A percentile compares a stretch with the other conserved stretches of the same genome.
Conservation (phyloP, 1,140 invertebrate genomes). For the Stenopsyche tienmushanensis region DNA sequence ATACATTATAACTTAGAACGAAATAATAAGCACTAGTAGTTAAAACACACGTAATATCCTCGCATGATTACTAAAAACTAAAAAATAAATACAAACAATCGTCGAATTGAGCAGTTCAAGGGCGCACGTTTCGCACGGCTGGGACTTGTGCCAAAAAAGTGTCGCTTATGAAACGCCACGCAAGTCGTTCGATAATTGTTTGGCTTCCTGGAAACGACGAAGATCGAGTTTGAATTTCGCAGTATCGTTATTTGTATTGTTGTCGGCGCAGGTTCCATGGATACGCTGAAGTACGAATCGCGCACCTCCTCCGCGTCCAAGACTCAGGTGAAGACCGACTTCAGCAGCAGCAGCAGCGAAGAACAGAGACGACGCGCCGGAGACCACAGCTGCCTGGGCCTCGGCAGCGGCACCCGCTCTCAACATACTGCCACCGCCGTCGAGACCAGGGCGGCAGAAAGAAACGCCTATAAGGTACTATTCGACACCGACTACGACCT, state of each 20-base stretch:
- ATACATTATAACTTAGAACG: too few species aligned
- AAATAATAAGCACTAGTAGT: too few species aligned
- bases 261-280: conserved; percentile 48
- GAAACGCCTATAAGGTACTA: conserved; percentile 43
- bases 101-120: too few species aligned
- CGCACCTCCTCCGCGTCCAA: conserved; percentile 75
- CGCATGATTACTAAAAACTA: too few species aligned
- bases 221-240: too few species aligned
- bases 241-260: not conserved
- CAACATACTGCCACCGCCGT: conserved; percentile 68
- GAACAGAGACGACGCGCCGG: conserved; percentile 76
- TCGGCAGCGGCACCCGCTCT: conserved; percentile 62
- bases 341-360: conserved; percentile 79
- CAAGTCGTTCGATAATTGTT: not conserved
- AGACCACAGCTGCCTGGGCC: conserved; percentile 79
- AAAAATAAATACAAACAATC: not conserved
- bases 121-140: too few species aligned
- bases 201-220: too few species aligned
- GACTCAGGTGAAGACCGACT: conserved; percentile 79
- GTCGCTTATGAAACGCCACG: not conserved
- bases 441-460: conserved; percentile 55
- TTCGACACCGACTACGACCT: not conserved
- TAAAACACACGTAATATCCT: too few species aligned
- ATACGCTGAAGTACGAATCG: conserved; percentile 77
- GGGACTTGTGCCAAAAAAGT: not conserved